Base-by-base conservation (phyloP, 1,140 invertebrate species). In the Lamellibrachia luymesi region DNA sequence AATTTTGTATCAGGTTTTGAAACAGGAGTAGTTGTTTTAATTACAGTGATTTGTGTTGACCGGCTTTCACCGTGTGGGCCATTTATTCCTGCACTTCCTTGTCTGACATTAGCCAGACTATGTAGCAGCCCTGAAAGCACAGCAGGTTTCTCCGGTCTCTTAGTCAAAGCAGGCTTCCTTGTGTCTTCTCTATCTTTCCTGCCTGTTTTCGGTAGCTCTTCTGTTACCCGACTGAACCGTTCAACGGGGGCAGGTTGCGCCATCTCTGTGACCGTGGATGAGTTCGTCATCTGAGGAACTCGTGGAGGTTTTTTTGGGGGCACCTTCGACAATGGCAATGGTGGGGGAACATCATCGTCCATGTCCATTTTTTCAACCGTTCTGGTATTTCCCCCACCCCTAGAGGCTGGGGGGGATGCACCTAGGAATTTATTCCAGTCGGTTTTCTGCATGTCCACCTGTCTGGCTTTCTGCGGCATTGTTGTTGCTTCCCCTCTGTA, bases 61-160 rank as follows among this genome's bases (percentile, higher is more conserved):
- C 27, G 38, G n/a, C 49, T 50, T 49, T n/a, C 90, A 91, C 25
- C 6, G 17, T 27, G 64, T 10, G 64, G 38, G 90, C 90, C 90
- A 7, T 27, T 51, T n/a, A 2, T 51, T 25, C 50, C 56, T 49
- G 56, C 49, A 17, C 93, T 93, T n/a, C 56, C 93, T 27, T 93
- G 91, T 27, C 94, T 80, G 51, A 94, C 89, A 91, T 93, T 93
- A 8, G 94, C 94, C 80, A 94, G 92, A 90, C 93, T 93, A 91
- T 93, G 92, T 17, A 94, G 93, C 51, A 94, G 64, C n/a, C 94
- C 94, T 90, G 93, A 93, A 5, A 94, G 17, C 50, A 94, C 93
- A 52, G 93, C 90, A 22, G 64, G 13, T 4, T 80, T 80, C 17
- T 80, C 64, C 17, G 64, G 13, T 80, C 2, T 80, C 4, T 80